Evolutionary conservation across 92 coral and sea anemone species (phyloP), one percentile per base, ranked within the genome.

Genomic region (Umimayanthus kanabou): DNA sequence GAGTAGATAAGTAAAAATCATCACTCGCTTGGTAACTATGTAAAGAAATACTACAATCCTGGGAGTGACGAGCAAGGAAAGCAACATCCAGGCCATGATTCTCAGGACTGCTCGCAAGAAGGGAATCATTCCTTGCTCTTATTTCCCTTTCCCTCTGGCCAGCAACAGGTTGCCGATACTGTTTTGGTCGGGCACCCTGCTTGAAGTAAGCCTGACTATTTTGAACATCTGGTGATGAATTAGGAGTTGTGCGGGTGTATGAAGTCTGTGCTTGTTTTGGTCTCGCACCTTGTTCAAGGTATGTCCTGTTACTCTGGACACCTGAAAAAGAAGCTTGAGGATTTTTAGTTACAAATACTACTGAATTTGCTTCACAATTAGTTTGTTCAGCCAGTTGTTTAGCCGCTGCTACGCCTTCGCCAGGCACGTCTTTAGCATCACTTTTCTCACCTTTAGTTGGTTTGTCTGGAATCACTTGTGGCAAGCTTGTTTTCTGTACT

Each of bases 121-220:
- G 22, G 37, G 79, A 76, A 20, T 77, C n/a, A 16, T 23, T 33
- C 2, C 23, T 39, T 22, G 1, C 47, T 8, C 67, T 13, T 9
- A 26, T 22, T 4, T 28, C 40, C n/a, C 18, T 11, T 55, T 9
- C 64, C 64, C 33, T 78, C 14, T 78, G 82, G 1, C 64, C 64
- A 49, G 30, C 13, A 47, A 16, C 23, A 25, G 42, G 13, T 64
- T 53, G 82, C 15, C 18, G 22, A 28, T 1, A 28, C 5, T 50
- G 11, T 53, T 79, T 79, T 26, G 82, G 82, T 28, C 82, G 53
- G 9, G 82, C 69, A 25, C 82, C 67, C 13, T 79, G 82, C 57
- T 49, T 9, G 50, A 53, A 2, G 29, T 29, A 79, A 5, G 67
- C 22, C 64, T 55, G 64, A 16, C 64, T 55, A 50, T 0, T 29